These are phyloP conservation scores for Linurgus olivaceus DNA, from an alignment of 2,797 vertebrate genomes.

Conservation along the genomic window DNA sequence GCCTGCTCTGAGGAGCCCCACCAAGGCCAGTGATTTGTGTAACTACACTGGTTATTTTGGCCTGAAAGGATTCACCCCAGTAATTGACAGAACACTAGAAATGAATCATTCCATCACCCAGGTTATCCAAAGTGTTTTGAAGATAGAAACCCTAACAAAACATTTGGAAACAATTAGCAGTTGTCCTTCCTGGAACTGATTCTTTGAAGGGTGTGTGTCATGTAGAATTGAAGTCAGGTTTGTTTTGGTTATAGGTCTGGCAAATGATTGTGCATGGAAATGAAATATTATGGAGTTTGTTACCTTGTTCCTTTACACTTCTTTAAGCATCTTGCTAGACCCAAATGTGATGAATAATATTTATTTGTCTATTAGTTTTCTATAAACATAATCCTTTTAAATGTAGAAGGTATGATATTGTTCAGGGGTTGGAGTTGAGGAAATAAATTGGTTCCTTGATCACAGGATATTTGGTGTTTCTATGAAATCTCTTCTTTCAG, in stretches of 20 bases:
- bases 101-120: neutral
- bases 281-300: neutral
- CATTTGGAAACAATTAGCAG: constrained; percentile 21
- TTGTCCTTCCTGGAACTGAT: constrained; percentile 18
- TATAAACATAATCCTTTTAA: neutral
- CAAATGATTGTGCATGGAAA: neutral
- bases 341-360: neutral
- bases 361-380: neutral
- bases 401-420: neutral
- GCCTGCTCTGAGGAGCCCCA: neutral
- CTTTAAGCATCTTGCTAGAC: neutral
- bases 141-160: neutral
- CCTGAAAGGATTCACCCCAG: neutral
- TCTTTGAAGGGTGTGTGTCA: neutral
- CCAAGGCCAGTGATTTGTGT: neutral
- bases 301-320: neutral
- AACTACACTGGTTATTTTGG: neutral
- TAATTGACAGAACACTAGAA: neutral
- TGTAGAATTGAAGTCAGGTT: neutral
- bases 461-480: neutral
- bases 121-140: constrained; percentile 12
- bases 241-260: neutral
- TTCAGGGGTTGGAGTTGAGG: neutral
- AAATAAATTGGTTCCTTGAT: neutral
- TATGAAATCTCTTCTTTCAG: neutral